These are phyloP conservation scores for Spongilla lacustris DNA, from an alignment of 37 sponge, comb jelly and placozoan species.

Conservation along the genomic window DNA sequence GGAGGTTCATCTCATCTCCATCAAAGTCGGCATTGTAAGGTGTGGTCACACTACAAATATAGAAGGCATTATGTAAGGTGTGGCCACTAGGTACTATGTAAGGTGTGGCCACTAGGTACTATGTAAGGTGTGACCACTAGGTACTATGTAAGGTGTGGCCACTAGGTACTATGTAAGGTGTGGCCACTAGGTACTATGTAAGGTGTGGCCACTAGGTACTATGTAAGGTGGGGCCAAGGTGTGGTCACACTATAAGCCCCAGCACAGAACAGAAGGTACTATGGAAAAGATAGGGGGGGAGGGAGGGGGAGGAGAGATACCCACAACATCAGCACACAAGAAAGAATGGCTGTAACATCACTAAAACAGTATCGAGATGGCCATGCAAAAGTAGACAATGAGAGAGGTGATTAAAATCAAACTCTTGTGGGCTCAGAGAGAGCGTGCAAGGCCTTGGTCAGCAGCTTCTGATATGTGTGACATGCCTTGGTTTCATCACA, in stretches of 20 bases:
- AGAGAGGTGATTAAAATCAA: neutral
- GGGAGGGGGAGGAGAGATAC: no score
- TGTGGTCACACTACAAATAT: conserved; percentile 89
- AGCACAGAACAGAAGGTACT: no score
- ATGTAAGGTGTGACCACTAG: no score
- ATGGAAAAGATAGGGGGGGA: neutral
- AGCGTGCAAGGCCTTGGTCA: no score
- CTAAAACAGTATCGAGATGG: neutral
- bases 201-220: neutral
- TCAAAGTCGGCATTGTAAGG: conserved; percentile 99
- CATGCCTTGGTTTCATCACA: neutral
- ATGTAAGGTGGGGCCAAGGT: no score
- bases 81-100: no score
- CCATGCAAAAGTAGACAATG: neutral
- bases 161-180: no score
- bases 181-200: neutral
- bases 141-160: no score
- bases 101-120: no score
- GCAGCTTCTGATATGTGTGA: neutral
- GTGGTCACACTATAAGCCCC: no score
- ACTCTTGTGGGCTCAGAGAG: neutral
- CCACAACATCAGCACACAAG: no score
- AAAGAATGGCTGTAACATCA: no score
- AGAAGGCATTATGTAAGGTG: neutral
- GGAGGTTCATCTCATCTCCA: conserved; percentile 99